Evolutionary conservation across 2,113 vertebrate species (phyloP), one percentile per base, ranked within the genome.

Genomic region (Dromaius novaehollandiae): DNA sequence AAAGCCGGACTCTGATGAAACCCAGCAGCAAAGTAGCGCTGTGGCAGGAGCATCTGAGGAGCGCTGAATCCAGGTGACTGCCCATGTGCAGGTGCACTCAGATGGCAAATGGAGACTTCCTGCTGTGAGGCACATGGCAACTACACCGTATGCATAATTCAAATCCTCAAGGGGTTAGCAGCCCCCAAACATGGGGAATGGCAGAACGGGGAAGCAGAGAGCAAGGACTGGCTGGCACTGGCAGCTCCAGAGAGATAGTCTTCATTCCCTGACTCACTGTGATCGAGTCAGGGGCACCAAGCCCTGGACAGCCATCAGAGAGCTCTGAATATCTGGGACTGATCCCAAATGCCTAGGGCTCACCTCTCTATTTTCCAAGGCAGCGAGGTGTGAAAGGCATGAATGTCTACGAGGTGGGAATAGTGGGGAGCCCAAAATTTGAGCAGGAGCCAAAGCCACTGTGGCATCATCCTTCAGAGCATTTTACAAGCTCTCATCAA

Each of bases 1-100:
- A 69, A 51, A 53, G 6, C 25, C 17, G 0, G 3, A 38, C 53
- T 28, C 25, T 19, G 46, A 53, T 53, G 26, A 69, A 76, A 69
- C 7, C 32, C 51, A 53, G 6, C 46, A 83, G 44, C 79, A 69
- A 61, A 82, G 22, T 18, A 30, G 32, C 38, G 7, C 53, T 68
- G 34, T 1, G 0, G 21, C 34, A 0, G 2, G 61, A 69, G 2
- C 15, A 32, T n/a, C 64, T 2, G 5, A 75, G 36, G 7, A 44
- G 25, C 3, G 0, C 7, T 51, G 44, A 46, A 48, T 77, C 26
- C 65, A 63, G 48, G 28, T 64, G 55, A 77, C 46, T 53, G 55
- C 53, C 30, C 65, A 10, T 10, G 17, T 28, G 1, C 71, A 84
- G 88, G 65, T 24, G n/a, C 56, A 48, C 9, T 70, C 56, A 26